Percentiles rank a stretch among this genome's conserved stretches.
Conservation (phyloP, 1,140 invertebrate genomes). For the Camponotus pennsylvanicus region DNA sequence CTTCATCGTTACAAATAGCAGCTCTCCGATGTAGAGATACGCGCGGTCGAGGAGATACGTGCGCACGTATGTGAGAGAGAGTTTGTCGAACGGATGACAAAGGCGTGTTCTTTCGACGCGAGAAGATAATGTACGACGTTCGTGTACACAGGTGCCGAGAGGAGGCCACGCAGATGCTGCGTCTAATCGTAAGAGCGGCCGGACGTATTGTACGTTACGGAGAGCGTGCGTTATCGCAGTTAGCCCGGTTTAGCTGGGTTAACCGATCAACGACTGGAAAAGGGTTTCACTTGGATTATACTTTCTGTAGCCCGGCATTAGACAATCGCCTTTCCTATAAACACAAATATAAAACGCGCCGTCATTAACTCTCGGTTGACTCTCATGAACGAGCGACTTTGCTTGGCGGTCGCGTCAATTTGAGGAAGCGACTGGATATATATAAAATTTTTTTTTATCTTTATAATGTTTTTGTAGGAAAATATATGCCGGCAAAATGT, state of each 20-base stretch:
- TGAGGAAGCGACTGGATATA: neutral
- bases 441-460: neutral
- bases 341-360: neutral
- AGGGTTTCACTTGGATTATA: constrained; percentile 37
- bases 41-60: constrained; percentile 55
- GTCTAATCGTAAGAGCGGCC: constrained; percentile 64
- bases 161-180: constrained; percentile 81
- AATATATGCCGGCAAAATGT: no score
- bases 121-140: constrained; percentile 78
- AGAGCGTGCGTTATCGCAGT: constrained; percentile 26
- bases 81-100: constrained; percentile 79
- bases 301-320: neutral
- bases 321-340: constrained; percentile 12
- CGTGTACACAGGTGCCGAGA: constrained; percentile 83
- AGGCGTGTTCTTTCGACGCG: constrained; percentile 77
- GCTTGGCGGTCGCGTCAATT: neutral
- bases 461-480: no score
- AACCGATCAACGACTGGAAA: neutral
- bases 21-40: constrained; percentile 60
- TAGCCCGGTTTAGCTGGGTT: neutral
- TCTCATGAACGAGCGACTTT: neutral
- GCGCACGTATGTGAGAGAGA: constrained; percentile 52
- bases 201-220: constrained; percentile 26
- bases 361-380: neutral
- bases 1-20: constrained; percentile 44